phyloP scores from a whole-genome alignment of 2,888 invertebrate species.

The Artemia sinica region DNA sequence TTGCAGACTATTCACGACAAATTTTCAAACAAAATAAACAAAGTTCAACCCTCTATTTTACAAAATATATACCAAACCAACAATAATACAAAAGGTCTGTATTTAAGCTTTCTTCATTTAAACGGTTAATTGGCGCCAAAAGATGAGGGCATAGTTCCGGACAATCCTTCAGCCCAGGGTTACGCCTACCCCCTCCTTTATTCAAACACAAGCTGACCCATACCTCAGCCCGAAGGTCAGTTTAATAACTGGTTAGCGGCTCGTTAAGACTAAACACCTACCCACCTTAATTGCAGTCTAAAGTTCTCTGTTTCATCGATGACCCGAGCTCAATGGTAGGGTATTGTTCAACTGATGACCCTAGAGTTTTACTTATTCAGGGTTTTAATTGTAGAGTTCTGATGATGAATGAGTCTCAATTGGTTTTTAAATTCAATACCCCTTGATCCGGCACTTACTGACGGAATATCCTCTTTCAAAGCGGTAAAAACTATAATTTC shows the following conservation, averaged over 20 bases:
- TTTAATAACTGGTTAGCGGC: constrained; percentile 8
- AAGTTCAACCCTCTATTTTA: too few species aligned
- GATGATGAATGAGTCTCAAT: constrained; percentile 6
- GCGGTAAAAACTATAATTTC: too few species aligned
- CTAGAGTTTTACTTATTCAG: constrained; percentile 7
- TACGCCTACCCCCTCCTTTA: constrained; percentile 10
- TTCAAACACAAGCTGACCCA: constrained; percentile 14
- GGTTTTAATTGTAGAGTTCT: constrained; percentile 3
- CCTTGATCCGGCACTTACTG: too few species aligned
- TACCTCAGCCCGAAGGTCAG: not conserved
- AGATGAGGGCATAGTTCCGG: constrained; percentile 4
- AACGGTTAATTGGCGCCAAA: too few species aligned
- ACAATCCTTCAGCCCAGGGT: constrained; percentile 8
- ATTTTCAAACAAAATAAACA: too few species aligned
- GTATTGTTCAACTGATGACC: constrained; percentile 14
- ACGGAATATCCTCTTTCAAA: too few species aligned
- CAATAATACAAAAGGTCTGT: too few species aligned
- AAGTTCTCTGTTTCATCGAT: constrained; percentile 2
- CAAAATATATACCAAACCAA: too few species aligned
- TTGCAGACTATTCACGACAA: too few species aligned
- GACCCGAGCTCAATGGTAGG: constrained; percentile 9
- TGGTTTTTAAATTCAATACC: too few species aligned
- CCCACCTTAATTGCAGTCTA: constrained; percentile 12
- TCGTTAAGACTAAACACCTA: constrained; percentile 9
- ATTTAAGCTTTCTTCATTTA: too few species aligned